A percentile compares a stretch with the other conserved stretches of the same genome.
Conservation (phyloP, 1,140 invertebrate species). For the Zophobas morio region DNA sequence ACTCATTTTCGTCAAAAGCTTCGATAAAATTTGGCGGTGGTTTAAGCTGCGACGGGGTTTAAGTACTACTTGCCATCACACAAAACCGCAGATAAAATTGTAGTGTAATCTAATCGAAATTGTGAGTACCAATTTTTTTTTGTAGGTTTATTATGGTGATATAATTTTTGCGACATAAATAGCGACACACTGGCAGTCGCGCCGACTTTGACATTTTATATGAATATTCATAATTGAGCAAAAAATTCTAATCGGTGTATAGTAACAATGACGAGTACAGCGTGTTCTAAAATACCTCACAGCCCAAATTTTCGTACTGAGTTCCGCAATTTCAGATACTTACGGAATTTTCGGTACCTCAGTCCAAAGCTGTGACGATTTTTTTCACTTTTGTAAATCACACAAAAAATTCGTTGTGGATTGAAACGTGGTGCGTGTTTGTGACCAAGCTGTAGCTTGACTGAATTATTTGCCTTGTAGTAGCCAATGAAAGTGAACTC, state of each 20-base stretch:
- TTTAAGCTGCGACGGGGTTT: neutral
- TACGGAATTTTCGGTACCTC: too few species aligned
- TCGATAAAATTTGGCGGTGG: neutral
- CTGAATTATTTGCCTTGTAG: neutral
- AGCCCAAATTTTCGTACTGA: too few species aligned
- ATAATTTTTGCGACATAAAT: too few species aligned
- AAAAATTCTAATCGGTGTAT: constrained; percentile 26
- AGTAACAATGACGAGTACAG: neutral
- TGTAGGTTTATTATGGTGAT: too few species aligned
- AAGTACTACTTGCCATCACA: neutral
- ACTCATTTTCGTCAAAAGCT: neutral
- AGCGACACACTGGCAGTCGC: neutral
- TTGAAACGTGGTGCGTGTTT: neutral
- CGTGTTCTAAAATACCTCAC: too few species aligned
- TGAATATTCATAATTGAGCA: constrained; percentile 30
- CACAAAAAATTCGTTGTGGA: too few species aligned
- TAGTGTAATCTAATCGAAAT: too few species aligned
- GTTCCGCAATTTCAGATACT: too few species aligned
- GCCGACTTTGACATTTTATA: constrained; percentile 26
- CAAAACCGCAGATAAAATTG: neutral
- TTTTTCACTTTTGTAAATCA: too few species aligned
- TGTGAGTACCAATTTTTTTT: too few species aligned
- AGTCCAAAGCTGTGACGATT: too few species aligned
- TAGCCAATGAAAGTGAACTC: neutral
- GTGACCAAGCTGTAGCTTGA: constrained; percentile 15